phyloP scores from a whole-genome alignment of 1,140 invertebrate genomes.

The Vanessa atalanta region DNA sequence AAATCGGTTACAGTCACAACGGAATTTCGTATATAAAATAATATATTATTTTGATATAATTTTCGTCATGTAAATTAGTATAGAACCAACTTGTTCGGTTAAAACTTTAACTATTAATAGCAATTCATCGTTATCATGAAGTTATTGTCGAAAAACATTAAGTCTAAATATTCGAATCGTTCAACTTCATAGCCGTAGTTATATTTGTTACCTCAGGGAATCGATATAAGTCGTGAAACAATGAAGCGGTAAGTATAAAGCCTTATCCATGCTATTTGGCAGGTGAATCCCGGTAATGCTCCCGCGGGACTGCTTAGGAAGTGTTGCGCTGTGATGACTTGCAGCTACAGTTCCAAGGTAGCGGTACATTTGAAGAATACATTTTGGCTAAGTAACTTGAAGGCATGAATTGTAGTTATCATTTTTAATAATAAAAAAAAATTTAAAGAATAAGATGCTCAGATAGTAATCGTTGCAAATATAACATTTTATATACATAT shows the following conservation, averaged over 20 bases:
- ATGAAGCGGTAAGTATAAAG: slow-evolving; percentile 59
- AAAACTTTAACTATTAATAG: too few relatives aligned
- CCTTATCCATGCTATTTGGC: slow-evolving; percentile 47
- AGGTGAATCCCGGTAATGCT: slow-evolving; percentile 48
- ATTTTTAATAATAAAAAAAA: background rate
- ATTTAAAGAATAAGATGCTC: too few relatives aligned
- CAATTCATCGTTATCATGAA: background rate
- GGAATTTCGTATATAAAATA: too few relatives aligned
- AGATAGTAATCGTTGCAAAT: too few relatives aligned
- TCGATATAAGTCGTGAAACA: slow-evolving; percentile 39
- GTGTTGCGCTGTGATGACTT: slow-evolving; percentile 56
- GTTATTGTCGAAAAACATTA: background rate
- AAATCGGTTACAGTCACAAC: too few relatives aligned
- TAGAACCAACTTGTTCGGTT: too few relatives aligned
- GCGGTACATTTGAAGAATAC: slow-evolving; percentile 32
- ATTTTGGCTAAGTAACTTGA: background rate
- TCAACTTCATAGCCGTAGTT: slow-evolving; percentile 4
- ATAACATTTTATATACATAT: too few relatives aligned
- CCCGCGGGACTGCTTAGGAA: slow-evolving; percentile 57
- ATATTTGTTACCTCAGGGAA: slow-evolving; percentile 14
- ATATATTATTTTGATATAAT: too few relatives aligned
- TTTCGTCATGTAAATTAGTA: too few relatives aligned
- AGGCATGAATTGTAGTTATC: background rate
- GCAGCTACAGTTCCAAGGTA: slow-evolving; percentile 35
- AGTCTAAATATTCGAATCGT: background rate